Percentiles rank a stretch among this genome's conserved stretches.
These are phyloP conservation scores for Muricea muricata DNA, from an alignment of 92 coral and sea anemone genomes.

Conservation along the genomic window DNA sequence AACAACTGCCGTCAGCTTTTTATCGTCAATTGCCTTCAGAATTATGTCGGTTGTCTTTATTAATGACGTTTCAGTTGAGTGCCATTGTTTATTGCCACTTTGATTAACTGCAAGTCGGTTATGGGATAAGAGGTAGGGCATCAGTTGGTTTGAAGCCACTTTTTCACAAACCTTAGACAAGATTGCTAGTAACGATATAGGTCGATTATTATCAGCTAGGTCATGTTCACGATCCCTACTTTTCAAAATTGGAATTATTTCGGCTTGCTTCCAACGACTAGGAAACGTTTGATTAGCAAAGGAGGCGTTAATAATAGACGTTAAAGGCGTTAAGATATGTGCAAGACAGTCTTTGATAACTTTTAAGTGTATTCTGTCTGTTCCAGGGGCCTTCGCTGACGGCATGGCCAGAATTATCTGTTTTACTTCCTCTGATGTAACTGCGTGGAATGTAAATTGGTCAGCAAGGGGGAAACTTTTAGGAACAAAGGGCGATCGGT, in stretches of 20 bases:
- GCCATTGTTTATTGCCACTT: constrained; percentile 68
- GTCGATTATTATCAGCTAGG: constrained; percentile 50
- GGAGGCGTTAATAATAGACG: constrained; percentile 43
- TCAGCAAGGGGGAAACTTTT: constrained; percentile 40
- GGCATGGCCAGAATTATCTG: constrained; percentile 43
- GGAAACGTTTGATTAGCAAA: constrained; percentile 33
- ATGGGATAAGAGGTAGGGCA: constrained; percentile 34
- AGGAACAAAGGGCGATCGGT: constrained; percentile 47
- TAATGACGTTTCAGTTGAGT: constrained; percentile 52
- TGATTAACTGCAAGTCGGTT: constrained; percentile 51
- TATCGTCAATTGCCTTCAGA: constrained; percentile 27
- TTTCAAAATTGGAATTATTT: background rate
- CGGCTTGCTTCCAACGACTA: constrained; percentile 35
- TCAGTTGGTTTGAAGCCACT: constrained; percentile 42
- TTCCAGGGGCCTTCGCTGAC: constrained; percentile 51
- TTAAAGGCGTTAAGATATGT: constrained; percentile 44
- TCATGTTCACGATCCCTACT: constrained; percentile 47
- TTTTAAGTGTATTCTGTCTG: constrained; percentile 41
- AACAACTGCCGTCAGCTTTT: constrained; percentile 48
- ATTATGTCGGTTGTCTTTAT: constrained; percentile 47
- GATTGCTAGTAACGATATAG: constrained; percentile 56
- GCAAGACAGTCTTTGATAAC: constrained; percentile 58
- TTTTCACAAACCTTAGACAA: constrained; percentile 62
- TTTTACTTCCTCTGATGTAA: constrained; percentile 42
- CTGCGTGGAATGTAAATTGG: constrained; percentile 48